Percentiles rank a stretch among this genome's conserved stretches.
Evolutionary conservation across 2,113 vertebrate species (phyloP).

Genomic region (Lota lota): DNA sequence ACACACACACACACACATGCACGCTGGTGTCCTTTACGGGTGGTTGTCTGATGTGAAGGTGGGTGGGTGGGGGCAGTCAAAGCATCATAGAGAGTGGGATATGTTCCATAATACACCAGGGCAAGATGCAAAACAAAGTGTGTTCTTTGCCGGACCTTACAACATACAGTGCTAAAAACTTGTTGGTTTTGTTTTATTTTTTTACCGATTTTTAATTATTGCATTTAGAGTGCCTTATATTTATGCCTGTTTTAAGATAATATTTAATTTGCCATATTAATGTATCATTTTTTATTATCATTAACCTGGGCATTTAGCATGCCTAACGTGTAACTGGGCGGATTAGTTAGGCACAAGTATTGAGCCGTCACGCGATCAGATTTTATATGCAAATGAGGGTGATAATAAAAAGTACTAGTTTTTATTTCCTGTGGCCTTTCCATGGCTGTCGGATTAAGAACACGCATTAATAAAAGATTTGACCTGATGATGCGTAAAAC

Average conservation of each 20-base stretch:
- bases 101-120: too few species aligned
- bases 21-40: too few species aligned
- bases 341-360: conserved; percentile 64
- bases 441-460: conserved; percentile 60
- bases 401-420: conserved; percentile 61
- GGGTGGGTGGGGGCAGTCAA: too few species aligned
- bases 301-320: conserved; percentile 74
- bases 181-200: conserved; percentile 9
- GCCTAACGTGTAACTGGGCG: conserved; percentile 44
- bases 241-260: conserved; percentile 94
- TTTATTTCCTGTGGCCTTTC: conserved; percentile 73
- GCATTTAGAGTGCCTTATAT: conserved; percentile 99
- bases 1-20: too few species aligned
- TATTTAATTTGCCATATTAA: conserved; percentile 81
- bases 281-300: conserved; percentile 70
- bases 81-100: too few species aligned
- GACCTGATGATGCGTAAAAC: too few species aligned
- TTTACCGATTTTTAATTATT: conserved; percentile 76
- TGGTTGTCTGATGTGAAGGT: too few species aligned
- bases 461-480: conserved; percentile 7
- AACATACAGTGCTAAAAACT: background rate
- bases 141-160: too few species aligned
- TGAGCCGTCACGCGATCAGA: conserved; percentile 66
- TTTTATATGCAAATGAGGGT: conserved; percentile 78
- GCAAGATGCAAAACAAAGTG: too few species aligned